Base-by-base conservation (phyloP, 2,888 invertebrate genomes). In the Himalopsyche tibetana region DNA sequence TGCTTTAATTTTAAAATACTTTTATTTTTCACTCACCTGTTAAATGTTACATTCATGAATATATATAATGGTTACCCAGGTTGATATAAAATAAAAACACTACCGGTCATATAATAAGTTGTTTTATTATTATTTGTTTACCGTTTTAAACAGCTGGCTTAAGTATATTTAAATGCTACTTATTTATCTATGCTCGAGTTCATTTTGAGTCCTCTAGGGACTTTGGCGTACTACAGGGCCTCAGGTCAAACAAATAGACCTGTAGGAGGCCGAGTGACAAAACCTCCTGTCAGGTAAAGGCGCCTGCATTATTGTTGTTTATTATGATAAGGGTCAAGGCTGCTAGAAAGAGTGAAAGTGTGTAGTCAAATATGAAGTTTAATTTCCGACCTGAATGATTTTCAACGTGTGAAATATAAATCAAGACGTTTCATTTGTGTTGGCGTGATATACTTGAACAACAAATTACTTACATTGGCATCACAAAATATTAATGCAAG, bases 241-340 rank as follows among this genome's bases (percentile, higher is more conserved):
- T 12, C 74, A 38, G 74, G 74, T 74, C 74, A 74, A 74, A 38
- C 38, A 74, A 74, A 80, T 80, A 42, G 80, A 80, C 45, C 80
- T 80, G 15, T 40, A 80, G 80, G 38, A 55, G 82, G 82, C 28
- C 28, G 28, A 82, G 82, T 82, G 82, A 82, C 82, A 82, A 55
- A 55, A 55, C 82, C 82, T 55, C 38, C 82, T 82, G 82, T 82
- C 82, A 82, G 82, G 82, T 55, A 55, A 38, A 82, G 82, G 82
- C 15, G 82, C 55, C 82, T 82, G 51, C 55, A 82, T 82, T 82
- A 82, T 82, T 55, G 55, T 82, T 55, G 82, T 82, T 82, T 82
- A 82, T 82, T 51, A 28, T 82, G 82, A 82, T 55, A 82, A 82
- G 82, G 82, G 82, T 82, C 38, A 17, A 82, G 38, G 38, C 74